Conservation (phyloP, 2,797 vertebrate genomes). For the Pelodytes ibericus region DNA sequence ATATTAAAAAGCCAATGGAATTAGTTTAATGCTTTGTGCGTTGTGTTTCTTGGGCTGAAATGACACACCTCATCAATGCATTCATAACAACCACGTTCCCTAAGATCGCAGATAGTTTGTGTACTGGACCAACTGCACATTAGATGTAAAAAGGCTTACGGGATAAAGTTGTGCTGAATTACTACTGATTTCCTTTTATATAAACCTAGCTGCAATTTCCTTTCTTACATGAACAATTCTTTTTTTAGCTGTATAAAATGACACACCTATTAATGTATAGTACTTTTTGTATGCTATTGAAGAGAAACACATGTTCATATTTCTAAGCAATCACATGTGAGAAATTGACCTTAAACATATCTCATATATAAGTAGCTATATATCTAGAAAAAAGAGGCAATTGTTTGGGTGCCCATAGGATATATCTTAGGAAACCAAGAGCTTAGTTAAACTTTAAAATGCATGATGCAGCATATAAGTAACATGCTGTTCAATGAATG, state of each 20-base stretch:
- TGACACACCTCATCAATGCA: slow-evolving; percentile 32
- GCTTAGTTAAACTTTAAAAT: no score
- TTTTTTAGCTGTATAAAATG: neutral
- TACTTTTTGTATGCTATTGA: neutral
- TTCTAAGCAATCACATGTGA: slow-evolving; percentile 10
- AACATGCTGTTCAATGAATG: no score
- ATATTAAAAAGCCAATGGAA: slow-evolving; percentile 1
- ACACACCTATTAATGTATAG: neutral
- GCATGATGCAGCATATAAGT: no score
- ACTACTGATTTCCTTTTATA: neutral
- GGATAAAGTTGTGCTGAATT: neutral
- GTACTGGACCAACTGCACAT: neutral
- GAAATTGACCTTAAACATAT: no score
- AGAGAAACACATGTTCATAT: neutral
- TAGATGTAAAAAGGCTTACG: neutral
- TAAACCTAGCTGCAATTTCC: neutral
- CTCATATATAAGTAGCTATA: no score
- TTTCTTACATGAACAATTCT: neutral
- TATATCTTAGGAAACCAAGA: no score
- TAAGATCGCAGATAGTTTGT: neutral
- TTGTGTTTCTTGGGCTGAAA: slow-evolving; percentile 2
- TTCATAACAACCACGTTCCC: neutral
- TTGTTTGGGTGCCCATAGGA: no score
- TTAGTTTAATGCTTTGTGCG: slow-evolving; percentile 9
- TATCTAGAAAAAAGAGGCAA: no score